Evolutionary conservation across 2,113 vertebrate genomes (phyloP).

Genomic region (Mus pahari): DNA sequence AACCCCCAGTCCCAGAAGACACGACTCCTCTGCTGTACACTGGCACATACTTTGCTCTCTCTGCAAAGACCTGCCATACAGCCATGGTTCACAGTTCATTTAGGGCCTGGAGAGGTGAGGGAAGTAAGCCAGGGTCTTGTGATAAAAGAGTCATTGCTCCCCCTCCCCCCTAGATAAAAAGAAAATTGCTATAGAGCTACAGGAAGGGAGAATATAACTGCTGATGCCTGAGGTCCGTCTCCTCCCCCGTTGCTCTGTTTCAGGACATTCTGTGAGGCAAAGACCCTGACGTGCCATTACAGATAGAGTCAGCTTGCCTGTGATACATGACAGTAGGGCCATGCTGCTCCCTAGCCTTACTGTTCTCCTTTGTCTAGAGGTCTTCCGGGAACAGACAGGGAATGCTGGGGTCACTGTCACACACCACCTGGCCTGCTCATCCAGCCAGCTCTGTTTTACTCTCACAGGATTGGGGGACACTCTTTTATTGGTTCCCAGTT

Average conservation of each 20-base stretch:
- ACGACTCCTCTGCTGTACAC: background rate
- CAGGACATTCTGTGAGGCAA: background rate
- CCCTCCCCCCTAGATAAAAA: background rate
- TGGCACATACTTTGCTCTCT: background rate
- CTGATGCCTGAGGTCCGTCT: background rate
- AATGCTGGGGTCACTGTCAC: background rate
- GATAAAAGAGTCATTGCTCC: background rate
- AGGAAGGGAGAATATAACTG: background rate
- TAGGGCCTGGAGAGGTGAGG: background rate
- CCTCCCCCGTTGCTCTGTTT: background rate
- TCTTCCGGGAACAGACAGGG: background rate
- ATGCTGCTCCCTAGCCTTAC: background rate
- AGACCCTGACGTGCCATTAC: background rate
- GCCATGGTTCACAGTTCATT: background rate
- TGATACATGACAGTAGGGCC: background rate
- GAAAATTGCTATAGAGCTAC: background rate
- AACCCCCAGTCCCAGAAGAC: background rate
- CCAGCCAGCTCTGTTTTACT: background rate
- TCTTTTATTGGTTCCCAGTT: background rate
- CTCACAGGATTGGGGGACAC: background rate
- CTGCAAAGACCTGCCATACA: background rate
- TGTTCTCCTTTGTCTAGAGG: background rate
- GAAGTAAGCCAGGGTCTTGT: background rate
- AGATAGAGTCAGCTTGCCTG: background rate
- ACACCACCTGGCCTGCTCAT: background rate